Evolutionary conservation across 2,888 invertebrate genomes (phyloP).

Genomic region (Sesia bembeciformis): DNA sequence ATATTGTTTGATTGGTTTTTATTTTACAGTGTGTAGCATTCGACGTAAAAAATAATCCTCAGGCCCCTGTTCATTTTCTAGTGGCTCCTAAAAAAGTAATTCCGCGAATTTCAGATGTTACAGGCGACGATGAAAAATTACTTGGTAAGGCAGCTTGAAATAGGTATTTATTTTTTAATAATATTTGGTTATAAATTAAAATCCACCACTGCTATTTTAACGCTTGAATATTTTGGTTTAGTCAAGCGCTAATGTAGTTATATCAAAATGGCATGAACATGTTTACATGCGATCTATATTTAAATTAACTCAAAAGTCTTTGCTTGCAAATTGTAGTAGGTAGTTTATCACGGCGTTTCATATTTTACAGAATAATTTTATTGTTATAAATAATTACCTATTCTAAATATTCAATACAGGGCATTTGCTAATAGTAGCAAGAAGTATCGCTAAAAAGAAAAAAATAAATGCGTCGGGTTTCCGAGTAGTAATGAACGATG

Average conservation of each 20-base stretch:
- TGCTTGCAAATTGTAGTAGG: too few species aligned
- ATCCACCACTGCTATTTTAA: too few species aligned
- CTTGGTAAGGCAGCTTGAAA: constrained; percentile 42
- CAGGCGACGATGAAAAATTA: constrained; percentile 78
- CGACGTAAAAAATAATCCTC: constrained; percentile 85
- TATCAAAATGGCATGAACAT: too few species aligned
- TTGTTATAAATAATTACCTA: not conserved
- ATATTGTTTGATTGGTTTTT: constrained; percentile 1
- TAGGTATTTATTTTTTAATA: too few species aligned
- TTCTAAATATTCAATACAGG: constrained; percentile 42
- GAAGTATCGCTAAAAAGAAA: constrained; percentile 81
- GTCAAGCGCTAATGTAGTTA: too few species aligned
- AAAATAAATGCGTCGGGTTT: constrained; percentile 81
- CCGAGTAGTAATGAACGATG: constrained; percentile 91
- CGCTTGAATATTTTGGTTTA: too few species aligned
- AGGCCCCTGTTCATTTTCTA: constrained; percentile 93
- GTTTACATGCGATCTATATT: too few species aligned
- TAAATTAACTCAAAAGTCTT: too few species aligned
- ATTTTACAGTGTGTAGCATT: constrained; percentile 89
- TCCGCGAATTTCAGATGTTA: constrained; percentile 79
- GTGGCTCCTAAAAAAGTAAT: constrained; percentile 92
- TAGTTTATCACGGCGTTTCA: not conserved
- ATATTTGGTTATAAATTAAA: too few species aligned
- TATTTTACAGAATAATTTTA: constrained; percentile 2
- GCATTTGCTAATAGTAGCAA: constrained; percentile 84